Evolutionary conservation across 2,797 vertebrate species (phyloP).

Genomic region (Dromococcyx pavoninus): DNA sequence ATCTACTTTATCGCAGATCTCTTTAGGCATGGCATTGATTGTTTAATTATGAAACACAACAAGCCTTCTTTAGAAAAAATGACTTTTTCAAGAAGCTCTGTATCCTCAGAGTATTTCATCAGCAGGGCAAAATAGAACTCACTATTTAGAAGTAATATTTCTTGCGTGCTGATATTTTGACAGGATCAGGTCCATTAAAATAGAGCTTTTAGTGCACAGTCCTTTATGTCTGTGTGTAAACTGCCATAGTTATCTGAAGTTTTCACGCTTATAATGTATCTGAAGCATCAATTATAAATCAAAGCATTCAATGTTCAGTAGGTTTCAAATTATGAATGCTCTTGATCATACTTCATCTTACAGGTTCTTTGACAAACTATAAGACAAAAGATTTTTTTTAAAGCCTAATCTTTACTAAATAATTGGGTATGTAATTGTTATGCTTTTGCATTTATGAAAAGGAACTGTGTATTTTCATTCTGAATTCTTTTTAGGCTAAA

Average conservation of each 20-base stretch:
- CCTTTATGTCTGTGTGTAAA: slow-evolving; percentile 63
- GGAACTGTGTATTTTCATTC: not conserved
- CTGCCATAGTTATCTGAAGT: slow-evolving; percentile 57
- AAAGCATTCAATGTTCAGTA: slow-evolving; percentile 63
- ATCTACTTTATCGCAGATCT: not conserved
- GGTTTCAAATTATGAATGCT: slow-evolving; percentile 59
- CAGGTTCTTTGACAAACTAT: slow-evolving; percentile 65
- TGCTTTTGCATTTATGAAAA: slow-evolving; percentile 60
- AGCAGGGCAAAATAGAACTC: not conserved
- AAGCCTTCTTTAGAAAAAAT: not conserved
- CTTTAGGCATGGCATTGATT: slow-evolving; percentile 41
- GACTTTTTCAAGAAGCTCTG: not conserved
- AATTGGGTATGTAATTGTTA: slow-evolving; percentile 72
- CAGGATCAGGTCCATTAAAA: slow-evolving; percentile 68
- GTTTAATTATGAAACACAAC: slow-evolving; percentile 51
- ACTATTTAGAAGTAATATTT: slow-evolving; percentile 19
- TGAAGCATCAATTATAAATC: slow-evolving; percentile 74
- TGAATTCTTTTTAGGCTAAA: slow-evolving; percentile 2
- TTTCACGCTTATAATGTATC: slow-evolving; percentile 62
- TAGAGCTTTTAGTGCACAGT: slow-evolving; percentile 59
- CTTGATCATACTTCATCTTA: slow-evolving; percentile 73
- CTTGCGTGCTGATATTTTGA: slow-evolving; percentile 47
- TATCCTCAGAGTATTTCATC: slow-evolving; percentile 48
- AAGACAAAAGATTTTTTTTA: slow-evolving; percentile 66
- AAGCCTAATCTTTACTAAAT: slow-evolving; percentile 70